Conservation (phyloP, 2,888 invertebrate genomes). For the Homarus gammarus region DNA sequence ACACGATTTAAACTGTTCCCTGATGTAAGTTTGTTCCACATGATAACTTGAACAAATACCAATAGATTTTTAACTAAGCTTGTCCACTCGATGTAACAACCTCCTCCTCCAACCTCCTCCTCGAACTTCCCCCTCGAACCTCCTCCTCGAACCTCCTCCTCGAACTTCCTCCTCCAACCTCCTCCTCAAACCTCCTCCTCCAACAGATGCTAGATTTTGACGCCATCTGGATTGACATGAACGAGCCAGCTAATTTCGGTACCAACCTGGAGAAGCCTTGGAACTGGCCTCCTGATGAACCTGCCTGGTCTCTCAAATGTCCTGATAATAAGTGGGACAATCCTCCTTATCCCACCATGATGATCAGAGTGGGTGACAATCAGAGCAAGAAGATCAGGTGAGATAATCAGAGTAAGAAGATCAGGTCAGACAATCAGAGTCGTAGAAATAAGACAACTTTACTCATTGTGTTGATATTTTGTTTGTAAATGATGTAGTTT, state of each 20-base stretch:
- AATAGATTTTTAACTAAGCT: no score
- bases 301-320: conserved; percentile 79
- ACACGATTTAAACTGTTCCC: no score
- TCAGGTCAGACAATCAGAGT: conserved; percentile 30
- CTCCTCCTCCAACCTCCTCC: no score
- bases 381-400: conserved; percentile 26
- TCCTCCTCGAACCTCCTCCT: no score
- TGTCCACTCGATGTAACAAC: no score
- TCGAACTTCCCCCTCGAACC: no score
- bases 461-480: no score
- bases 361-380: conserved; percentile 25
- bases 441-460: not conserved
- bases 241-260: conserved; percentile 90
- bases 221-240: conserved; percentile 95
- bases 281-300: conserved; percentile 70
- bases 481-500: not conserved
- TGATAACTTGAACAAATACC: no score
- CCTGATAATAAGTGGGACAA: conserved; percentile 82
- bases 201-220: conserved; percentile 80
- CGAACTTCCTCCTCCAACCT: no score
- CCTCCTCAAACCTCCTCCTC: no score
- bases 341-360: conserved; percentile 83
- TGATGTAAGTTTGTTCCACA: no score
- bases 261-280: conserved; percentile 72
- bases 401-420: conserved; percentile 19